Base-by-base conservation (phyloP, 1,140 invertebrate species). In the Pantala flavescens region DNA sequence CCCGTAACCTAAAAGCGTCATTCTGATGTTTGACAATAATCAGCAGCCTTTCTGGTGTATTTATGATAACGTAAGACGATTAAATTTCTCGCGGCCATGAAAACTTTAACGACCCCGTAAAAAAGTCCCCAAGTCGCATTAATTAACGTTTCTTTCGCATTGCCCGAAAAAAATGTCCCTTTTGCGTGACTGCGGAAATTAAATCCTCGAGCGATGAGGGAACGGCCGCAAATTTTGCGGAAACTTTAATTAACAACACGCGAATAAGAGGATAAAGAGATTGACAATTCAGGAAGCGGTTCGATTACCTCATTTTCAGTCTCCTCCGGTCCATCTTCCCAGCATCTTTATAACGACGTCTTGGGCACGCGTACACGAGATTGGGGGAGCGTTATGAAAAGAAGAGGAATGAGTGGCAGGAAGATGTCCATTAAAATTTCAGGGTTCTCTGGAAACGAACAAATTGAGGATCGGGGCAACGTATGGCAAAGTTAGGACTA, bases 391-490 rank as follows among this genome's bases (percentile, higher is more conserved):
- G 28, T 5, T 36, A 36, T 36, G 28, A 36, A 36, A 36, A 36
- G 71, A 23, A 55, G 73, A 71, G 63, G 73, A 73, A 73, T 24
- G 24, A 42, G 74, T 49, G 55, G 74, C 21, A 71, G 72, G 74
- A 55, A 73, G 71, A 74, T 74, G 76, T 79, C 78, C 77, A 78
- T 79, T 79, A 78, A 79, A 79, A 79, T 79, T 79, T 79, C 74
- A 79, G 77, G 78, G 76, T 74, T 75, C 76, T 74, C 55, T 75
- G 75, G 75, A 77, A 74, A 77, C 77, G 77, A 77, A 78, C 78
- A 78, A 76, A 78, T 78, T 78, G 78, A 78, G 77, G 49, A 5
- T 3, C 12, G 49, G 12, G 49, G n/a, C 3, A 14, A 12, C n/a
- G 49, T 16, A 21, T 21, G 12, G 49, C 3, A 21, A 21, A 21